Evolutionary conservation across 2,888 invertebrate species (phyloP), one percentile per base, ranked within the genome.

Genomic region (Cataglyphis cursor): DNA sequence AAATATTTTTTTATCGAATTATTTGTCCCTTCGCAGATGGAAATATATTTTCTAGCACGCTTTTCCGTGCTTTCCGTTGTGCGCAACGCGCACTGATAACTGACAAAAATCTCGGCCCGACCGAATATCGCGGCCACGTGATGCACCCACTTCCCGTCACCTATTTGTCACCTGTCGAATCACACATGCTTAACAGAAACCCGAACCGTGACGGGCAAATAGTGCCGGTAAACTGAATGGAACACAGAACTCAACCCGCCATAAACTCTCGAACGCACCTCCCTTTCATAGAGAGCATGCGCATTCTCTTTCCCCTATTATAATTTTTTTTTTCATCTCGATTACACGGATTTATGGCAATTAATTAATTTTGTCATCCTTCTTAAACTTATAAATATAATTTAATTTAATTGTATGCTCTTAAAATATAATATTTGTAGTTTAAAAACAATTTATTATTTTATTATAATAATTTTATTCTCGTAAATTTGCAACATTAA

Each of bases 201-300:
- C 85, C 88, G 88, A 83, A 92, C 90, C 90, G 91, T 75, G 86
- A 85, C 92, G 89, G 85, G 86, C 91, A 91, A 92, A 92, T 92
- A 89, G 92, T 92, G 89, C 90, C 92, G 92, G 89, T 86, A 91
- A 85, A 92, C 92, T 92, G 93, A 92, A 90, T 90, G 89, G 85
- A 83, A 78, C 28, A 72, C 41, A 80, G 73, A 81, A 73, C 89
- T 85, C 84, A 70, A 86, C 87, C 88, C 85, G 85, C 89, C 88
- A 85, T 85, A 86, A 88, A 87, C 86, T 86, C 90, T 86, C 90
- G 85, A 85, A 90, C 83, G 80, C 85, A 78, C 57, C 81, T 82
- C 65, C 80, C 41, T 80, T 65, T 28, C 44, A 15, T 3, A 4
- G 80, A 74, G 78, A 76, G 88, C 90, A 88, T 86, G 90, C 90